phyloP scores from a whole-genome alignment of 30 jellyfish, hydroid and myxozoan genomes.

The Rhopilema esculentum region DNA sequence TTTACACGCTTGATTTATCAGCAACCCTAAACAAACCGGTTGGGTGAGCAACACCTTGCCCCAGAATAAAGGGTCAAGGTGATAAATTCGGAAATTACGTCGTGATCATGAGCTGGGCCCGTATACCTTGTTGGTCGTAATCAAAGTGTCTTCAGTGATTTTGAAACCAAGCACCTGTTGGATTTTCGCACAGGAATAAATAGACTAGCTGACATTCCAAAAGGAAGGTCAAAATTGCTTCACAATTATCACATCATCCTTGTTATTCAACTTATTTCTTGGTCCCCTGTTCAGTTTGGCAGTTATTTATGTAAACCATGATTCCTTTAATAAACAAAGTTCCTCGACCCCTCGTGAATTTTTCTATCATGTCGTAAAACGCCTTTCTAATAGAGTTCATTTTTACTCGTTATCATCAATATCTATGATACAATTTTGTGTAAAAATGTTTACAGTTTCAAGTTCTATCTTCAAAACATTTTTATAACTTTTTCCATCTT shows the following conservation, averaged over 20 bases:
- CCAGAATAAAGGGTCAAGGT: not conserved
- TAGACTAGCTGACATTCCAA: not conserved
- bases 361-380: too few species aligned
- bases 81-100: not conserved
- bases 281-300: not conserved
- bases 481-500: too few species aligned
- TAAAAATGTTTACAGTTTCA: too few species aligned
- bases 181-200: not conserved
- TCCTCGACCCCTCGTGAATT: too few species aligned
- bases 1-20: slow-evolving; percentile 20
- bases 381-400: too few species aligned
- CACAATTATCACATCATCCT: not conserved
- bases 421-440: too few species aligned
- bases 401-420: too few species aligned
- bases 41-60: slow-evolving; percentile 32
- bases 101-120: not conserved
- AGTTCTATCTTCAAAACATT: too few species aligned
- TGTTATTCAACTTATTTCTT: not conserved
- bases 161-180: slow-evolving; percentile 3
- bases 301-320: not conserved
- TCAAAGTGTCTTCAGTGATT: not conserved
- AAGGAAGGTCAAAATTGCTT: not conserved
- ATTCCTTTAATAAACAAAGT: not conserved
- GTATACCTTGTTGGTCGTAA: not conserved
- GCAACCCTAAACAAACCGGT: slow-evolving; percentile 30